Base-by-base conservation (phyloP, 2,888 invertebrate species). In the Gymnoscelis rufifasciata region DNA sequence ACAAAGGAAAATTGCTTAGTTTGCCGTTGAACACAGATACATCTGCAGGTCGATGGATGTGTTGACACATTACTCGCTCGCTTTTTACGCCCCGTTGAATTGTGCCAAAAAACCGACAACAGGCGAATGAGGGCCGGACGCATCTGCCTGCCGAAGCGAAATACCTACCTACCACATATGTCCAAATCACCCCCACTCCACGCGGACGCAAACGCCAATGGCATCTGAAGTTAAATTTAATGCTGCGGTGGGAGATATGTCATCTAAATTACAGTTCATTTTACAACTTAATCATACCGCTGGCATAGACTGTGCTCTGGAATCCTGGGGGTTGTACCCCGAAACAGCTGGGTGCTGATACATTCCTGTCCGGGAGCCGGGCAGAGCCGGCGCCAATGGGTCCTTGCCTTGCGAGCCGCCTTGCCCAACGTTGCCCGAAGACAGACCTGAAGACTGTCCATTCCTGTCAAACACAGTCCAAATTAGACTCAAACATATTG, bases 321-420 rank as follows among this genome's bases (percentile, higher is more conserved):
- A 70, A 59, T 88, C 88, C 62, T 87, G 88, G 26, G 78, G 68
- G 63, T 74, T 84, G 72, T 89, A 89, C 7, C 86, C 87, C 47
- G 68, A 73, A 58, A 83, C 86, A 0, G 78, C 77, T 0, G 86
- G 78, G 62, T 88, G 87, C 59, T 84, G 88, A 65, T 88, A 88
- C 66, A 88, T 66, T 44, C 64, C 49, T 11, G 35, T 64, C 15
- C 86, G 77, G 7, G 84, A 74, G 54, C 76, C 73, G 1, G 78
- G 69, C 57, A 86, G 58, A 12, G 76, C 83, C 19, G 83, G 80
- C 51, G 86, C 87, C 53, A 88, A 68, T 7, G 88, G 86, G 57
- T 86, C 87, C 57, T 89, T 88, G 54, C 88, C 88, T 63, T 88
- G 88, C 5, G 71, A 68, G 38, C 80, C 83, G 43, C 76, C 66